phyloP scores from a whole-genome alignment of 1,140 invertebrate genomes.

The Ericerus pela region DNA sequence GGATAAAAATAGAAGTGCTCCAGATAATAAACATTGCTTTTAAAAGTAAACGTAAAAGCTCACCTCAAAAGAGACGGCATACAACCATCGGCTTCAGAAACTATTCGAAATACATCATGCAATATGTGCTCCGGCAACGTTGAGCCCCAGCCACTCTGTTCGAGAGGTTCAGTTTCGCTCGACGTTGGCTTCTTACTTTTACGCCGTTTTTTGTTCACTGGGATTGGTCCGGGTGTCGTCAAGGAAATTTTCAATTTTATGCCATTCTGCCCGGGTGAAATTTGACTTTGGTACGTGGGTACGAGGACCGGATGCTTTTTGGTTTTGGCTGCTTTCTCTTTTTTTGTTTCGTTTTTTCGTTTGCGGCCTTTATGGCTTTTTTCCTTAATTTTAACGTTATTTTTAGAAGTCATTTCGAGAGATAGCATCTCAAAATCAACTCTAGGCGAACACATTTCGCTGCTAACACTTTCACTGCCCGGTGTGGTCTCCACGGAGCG shows the following conservation, averaged over 20 bases:
- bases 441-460: conserved; percentile 25
- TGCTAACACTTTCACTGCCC: conserved; percentile 24
- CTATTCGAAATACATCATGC: conserved; percentile 50
- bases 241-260: conserved; percentile 45
- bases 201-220: conserved; percentile 20
- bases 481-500: conserved; percentile 18
- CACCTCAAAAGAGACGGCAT: conserved; percentile 56
- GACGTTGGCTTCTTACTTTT: conserved; percentile 22
- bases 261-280: conserved; percentile 43
- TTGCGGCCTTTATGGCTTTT: conserved; percentile 21
- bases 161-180: conserved; percentile 29
- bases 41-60: conserved; percentile 13
- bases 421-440: conserved; percentile 19
- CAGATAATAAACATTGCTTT: conserved; percentile 1
- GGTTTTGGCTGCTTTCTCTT: conserved; percentile 15
- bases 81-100: conserved; percentile 46
- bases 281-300: conserved; percentile 38
- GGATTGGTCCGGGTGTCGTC: conserved; percentile 17
- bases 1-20: conserved; percentile 11
- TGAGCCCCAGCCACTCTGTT: conserved; percentile 41
- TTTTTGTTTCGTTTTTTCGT: conserved; percentile 18
- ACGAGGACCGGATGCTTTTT: conserved; percentile 19
- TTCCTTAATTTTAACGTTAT: conserved; percentile 5
- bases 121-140: conserved; percentile 47
- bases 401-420: background rate